Percentiles rank a stretch among this genome's conserved stretches.
phyloP scores from a whole-genome alignment of 2,797 vertebrate species.

The Fistularia commersonii region DNA sequence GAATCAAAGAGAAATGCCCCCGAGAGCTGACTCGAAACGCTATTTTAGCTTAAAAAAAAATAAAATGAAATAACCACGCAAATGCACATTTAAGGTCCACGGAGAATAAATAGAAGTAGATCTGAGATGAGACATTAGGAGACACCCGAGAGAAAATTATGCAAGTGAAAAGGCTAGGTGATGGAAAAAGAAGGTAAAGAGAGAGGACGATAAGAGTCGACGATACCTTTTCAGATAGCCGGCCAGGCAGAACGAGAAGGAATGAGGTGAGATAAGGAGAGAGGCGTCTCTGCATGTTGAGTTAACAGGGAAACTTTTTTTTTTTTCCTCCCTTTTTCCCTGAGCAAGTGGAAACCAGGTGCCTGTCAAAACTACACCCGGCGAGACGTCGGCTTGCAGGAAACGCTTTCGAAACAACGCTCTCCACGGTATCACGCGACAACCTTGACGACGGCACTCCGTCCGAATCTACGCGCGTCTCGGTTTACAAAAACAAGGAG shows the following conservation, averaged over 20 bases:
- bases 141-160: conserved; percentile 18
- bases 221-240: conserved; percentile 48
- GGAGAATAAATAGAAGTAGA: conserved; percentile 6
- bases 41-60: too few relatives aligned
- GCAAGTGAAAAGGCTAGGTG: conserved; percentile 32
- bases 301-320: conserved; percentile 38
- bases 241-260: conserved; percentile 33
- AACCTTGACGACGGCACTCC: too few relatives aligned
- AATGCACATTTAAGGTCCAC: conserved; percentile 9
- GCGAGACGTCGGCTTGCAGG: conserved; percentile 32
- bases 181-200: conserved; percentile 30
- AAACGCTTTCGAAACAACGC: too few relatives aligned
- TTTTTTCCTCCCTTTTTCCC: not conserved
- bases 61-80: too few relatives aligned
- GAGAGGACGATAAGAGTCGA: conserved; percentile 38
- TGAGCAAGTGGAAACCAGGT: conserved; percentile 29
- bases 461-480: too few relatives aligned
- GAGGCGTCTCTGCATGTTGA: conserved; percentile 47
- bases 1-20: too few relatives aligned
- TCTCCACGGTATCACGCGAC: too few relatives aligned
- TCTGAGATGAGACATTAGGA: conserved; percentile 1
- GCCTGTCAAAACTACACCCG: conserved; percentile 36
- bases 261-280: conserved; percentile 46
- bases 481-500: too few relatives aligned
- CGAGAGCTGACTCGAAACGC: too few relatives aligned